Conservation (phyloP, 2,113 vertebrate genomes). For the Ptychochromis oligacanthus region DNA sequence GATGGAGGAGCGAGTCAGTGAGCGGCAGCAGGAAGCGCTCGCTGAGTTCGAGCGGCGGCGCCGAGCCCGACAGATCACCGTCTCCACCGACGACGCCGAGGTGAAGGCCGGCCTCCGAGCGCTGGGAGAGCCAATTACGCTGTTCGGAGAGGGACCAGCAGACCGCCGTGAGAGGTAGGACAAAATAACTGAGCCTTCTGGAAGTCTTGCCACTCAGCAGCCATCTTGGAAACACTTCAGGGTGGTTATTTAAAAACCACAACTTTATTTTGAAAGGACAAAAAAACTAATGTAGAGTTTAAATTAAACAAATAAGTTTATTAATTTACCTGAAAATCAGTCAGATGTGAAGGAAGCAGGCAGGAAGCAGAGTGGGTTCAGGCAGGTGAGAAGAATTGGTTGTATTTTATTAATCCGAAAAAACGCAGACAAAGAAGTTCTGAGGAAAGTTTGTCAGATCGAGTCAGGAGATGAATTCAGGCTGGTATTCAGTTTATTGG, state of each 20-base stretch:
- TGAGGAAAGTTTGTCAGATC: too few relatives aligned
- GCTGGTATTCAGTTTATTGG: too few relatives aligned
- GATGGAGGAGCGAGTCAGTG: constrained; percentile 92
- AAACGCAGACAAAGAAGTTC: too few relatives aligned
- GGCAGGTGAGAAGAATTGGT: too few relatives aligned
- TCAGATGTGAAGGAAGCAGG: neutral
- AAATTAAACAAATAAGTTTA: too few relatives aligned
- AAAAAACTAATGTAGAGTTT: too few relatives aligned
- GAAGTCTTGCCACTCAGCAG: neutral
- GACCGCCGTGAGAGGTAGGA: constrained; percentile 92
- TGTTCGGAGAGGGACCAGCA: constrained; percentile 96
- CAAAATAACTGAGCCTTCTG: neutral
- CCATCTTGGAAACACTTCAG: neutral
- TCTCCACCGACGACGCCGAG: constrained; percentile 94
- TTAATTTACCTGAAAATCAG: neutral
- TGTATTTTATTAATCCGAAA: too few relatives aligned
- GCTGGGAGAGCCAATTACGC: constrained; percentile 91
- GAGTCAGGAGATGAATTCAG: too few relatives aligned
- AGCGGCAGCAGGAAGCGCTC: constrained; percentile 92
- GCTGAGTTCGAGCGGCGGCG: constrained; percentile 95
- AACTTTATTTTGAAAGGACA: neutral
- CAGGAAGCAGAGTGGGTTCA: too few relatives aligned
- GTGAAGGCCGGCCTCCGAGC: constrained; percentile 94
- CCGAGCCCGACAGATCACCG: constrained; percentile 93
- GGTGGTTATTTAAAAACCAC: neutral